Conservation (phyloP, 2,797 vertebrate genomes). For the Gymnothorax javanicus region DNA sequence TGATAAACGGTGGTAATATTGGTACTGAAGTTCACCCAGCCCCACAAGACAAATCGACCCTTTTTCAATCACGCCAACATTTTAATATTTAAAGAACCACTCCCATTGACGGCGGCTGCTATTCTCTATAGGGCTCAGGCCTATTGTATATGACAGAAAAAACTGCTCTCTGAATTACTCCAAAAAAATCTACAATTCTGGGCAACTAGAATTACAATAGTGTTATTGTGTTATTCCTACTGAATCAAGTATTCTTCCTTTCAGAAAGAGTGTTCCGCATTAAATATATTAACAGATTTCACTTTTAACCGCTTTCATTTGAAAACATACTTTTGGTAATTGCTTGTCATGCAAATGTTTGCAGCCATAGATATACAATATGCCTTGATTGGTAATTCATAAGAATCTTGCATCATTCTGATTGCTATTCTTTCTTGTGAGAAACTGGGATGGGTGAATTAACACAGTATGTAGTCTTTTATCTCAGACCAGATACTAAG, state of each 20-base stretch:
- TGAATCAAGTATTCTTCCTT: not conserved
- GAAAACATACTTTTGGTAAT: constrained; percentile 7
- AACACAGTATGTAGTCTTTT: not conserved
- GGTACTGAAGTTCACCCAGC: too few relatives aligned
- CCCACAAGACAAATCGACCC: too few relatives aligned
- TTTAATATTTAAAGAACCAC: too few relatives aligned
- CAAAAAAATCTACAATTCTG: not conserved
- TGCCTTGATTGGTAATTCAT: constrained; percentile 11
- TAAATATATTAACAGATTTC: not conserved
- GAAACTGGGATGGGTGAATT: not conserved
- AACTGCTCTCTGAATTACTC: not conserved
- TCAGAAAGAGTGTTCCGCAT: not conserved
- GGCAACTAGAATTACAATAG: not conserved
- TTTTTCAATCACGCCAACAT: too few relatives aligned
- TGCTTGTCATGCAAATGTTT: not conserved
- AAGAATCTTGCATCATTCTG: not conserved
- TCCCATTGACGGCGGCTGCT: too few relatives aligned
- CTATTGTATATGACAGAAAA: too few relatives aligned
- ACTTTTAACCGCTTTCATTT: not conserved
- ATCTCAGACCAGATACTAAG: not conserved
- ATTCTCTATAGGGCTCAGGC: too few relatives aligned
- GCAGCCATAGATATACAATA: not conserved
- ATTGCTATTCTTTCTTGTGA: not conserved
- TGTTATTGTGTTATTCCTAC: not conserved
- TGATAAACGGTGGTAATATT: too few relatives aligned